Base-by-base conservation (phyloP, 2,888 invertebrate species). In the Patella pellucida region DNA sequence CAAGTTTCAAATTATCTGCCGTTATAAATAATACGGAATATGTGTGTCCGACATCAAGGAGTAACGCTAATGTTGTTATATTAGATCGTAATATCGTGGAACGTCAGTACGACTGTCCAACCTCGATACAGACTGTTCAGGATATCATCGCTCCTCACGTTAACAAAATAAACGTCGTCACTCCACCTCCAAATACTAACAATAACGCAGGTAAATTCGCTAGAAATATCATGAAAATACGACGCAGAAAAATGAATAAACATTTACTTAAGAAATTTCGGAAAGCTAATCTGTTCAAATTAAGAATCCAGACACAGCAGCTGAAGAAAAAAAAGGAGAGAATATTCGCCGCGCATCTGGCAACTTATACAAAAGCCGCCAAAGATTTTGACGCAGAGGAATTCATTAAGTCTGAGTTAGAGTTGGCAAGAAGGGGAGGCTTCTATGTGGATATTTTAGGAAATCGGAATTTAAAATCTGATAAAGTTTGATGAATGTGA, bases 161-260 rank as follows among this genome's bases (percentile, higher is more conserved):
- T 62, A 23, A 62, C 14, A 62, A 62, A 23, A 23, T 23, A 19
- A 23, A 62, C 19, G 14, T 62, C 19, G 14, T 14, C 3, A 62
- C 19, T 62, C 62, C 62, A 62, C 41, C 41, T 7, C 62, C 56
- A 16, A 62, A 54, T 7, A 23, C 27, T 3, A 19, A 52, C 11
- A 3, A 23, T 11, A n/a, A 69, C 56, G 54, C 69, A 1, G 72
- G 71, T 12, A 80, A 74, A 73, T 71, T 76, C 19, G 80, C 80
- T 4, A 75, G 73, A 23, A 52, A 69, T 19, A 81, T 82, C 52
- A 68, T 80, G 74, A 78, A 72, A 50, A 80, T 81, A 50, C 74
- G 81, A 5, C 77, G 79, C 19, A 79, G 76, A 51, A 81, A 81
- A 76, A 84, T 84, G 84, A 83, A 82, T 41, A 79, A 77, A 23